Percentiles rank a stretch among this genome's conserved stretches.
phyloP scores from a whole-genome alignment of 2,797 vertebrate species.

The Steatocranus sp. region DNA sequence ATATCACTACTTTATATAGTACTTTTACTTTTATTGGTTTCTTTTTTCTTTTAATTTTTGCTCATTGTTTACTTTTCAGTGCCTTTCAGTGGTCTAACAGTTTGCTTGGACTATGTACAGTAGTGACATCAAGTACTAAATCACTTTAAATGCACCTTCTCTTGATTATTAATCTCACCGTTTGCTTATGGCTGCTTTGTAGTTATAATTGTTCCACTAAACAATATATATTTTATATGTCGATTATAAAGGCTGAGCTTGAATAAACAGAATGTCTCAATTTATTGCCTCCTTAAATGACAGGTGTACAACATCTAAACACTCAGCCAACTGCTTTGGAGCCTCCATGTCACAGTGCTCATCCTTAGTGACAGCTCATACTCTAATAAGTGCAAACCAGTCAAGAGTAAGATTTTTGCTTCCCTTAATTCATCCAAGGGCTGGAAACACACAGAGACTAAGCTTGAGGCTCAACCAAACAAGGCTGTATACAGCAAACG shows the following conservation, averaged over 20 bases:
- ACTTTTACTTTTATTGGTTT: neutral
- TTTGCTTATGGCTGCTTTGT: neutral
- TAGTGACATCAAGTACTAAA: neutral
- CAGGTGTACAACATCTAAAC: neutral
- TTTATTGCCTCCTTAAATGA: neutral
- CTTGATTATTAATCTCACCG: neutral
- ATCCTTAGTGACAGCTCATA: neutral
- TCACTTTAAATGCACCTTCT: neutral
- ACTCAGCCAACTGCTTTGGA: neutral
- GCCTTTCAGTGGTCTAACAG: neutral
- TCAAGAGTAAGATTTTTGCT: neutral
- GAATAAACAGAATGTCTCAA: accelerated
- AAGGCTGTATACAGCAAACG: neutral
- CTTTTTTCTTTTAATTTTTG: neutral
- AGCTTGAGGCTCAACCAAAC: neutral
- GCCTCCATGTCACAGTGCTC: neutral
- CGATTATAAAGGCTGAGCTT: neutral
- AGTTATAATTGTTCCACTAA: neutral
- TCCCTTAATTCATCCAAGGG: neutral
- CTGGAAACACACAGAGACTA: neutral
- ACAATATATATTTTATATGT: neutral
- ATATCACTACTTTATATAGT: neutral
- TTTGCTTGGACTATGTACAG: neutral
- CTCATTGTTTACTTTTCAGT: neutral
- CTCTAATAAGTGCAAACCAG: neutral